Percentiles rank a stretch among this genome's conserved stretches.
Conservation (phyloP, 2,113 vertebrate genomes). For the Platysternon megacephalum region DNA sequence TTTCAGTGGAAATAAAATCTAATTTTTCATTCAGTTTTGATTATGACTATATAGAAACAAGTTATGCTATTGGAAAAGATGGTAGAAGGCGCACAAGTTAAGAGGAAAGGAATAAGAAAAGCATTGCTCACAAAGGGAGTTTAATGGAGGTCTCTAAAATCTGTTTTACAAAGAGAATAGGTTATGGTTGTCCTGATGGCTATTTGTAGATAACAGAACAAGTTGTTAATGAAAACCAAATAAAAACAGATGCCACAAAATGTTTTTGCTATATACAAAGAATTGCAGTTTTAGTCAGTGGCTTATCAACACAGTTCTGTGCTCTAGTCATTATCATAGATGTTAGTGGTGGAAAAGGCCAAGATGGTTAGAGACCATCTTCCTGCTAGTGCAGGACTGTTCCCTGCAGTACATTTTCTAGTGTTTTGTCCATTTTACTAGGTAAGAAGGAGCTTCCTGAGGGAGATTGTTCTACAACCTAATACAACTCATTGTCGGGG, state of each 20-base stretch:
- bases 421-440: neutral
- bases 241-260: slow-evolving; percentile 24
- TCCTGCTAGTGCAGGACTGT: neutral
- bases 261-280: slow-evolving; percentile 43
- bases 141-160: slow-evolving; percentile 26
- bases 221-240: slow-evolving; percentile 23
- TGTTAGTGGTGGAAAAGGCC: neutral
- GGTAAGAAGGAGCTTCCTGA: neutral
- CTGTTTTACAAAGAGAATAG: slow-evolving; percentile 14
- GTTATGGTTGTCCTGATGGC: neutral
- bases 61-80: neutral
- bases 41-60: neutral
- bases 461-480: neutral
- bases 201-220: neutral
- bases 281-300: slow-evolving; percentile 60
- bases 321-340: neutral
- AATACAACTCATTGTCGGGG: neutral
- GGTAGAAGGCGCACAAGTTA: neutral
- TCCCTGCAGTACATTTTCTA: neutral
- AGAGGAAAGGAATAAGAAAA: neutral
- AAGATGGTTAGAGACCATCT: neutral
- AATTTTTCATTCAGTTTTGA: neutral
- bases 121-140: neutral
- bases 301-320: neutral
- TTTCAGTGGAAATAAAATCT: neutral